Conservation (phyloP, 2,113 vertebrate species). For the Dendropsophus ebraccatus region DNA sequence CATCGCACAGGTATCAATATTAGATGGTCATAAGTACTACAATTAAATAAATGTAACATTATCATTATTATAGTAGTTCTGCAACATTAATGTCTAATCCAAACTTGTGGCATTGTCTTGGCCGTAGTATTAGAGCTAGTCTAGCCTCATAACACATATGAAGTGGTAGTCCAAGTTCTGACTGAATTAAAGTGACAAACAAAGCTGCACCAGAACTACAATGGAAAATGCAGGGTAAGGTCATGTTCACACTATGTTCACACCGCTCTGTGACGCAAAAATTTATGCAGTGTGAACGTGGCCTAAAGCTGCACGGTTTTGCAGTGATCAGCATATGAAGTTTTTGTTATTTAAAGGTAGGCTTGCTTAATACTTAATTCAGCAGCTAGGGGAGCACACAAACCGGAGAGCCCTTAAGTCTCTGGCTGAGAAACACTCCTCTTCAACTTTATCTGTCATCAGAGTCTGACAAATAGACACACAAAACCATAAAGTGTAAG, state of each 20-base stretch:
- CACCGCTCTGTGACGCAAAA: too few relatives aligned
- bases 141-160: not conserved
- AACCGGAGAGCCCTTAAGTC: not conserved
- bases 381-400: not conserved
- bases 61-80: not conserved
- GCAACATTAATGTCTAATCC: not conserved
- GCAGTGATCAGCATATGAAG: not conserved
- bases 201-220: not conserved
- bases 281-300: too few relatives aligned
- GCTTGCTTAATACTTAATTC: not conserved
- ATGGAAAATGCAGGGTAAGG: not conserved
- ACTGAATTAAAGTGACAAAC: not conserved
- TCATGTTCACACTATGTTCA: too few relatives aligned
- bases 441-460: not conserved
- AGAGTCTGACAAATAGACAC: not conserved
- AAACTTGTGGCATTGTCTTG: not conserved
- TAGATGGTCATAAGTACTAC: not conserved
- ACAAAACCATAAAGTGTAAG: not conserved
- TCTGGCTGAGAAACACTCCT: too few relatives aligned
- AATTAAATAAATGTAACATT: not conserved
- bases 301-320: not conserved
- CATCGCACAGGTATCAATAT: not conserved
- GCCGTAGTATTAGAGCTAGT: not conserved
- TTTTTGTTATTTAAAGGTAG: not conserved
- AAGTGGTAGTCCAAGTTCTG: not conserved